Evolutionary conservation across 2,113 vertebrate species (phyloP), one percentile per base, ranked within the genome.

Genomic region (Coregonus clupeaformis): DNA sequence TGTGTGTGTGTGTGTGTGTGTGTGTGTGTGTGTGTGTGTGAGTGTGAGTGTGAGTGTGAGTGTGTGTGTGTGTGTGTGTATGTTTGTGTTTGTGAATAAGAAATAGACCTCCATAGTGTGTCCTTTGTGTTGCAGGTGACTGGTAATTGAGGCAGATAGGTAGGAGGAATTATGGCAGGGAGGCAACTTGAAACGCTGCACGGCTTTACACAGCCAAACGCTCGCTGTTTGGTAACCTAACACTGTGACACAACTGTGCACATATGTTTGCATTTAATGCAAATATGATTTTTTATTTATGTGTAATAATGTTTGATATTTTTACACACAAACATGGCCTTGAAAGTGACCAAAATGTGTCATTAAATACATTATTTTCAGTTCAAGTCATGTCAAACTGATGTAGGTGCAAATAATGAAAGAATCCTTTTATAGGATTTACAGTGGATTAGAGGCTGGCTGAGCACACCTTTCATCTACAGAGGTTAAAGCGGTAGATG

Each of bases 131-230:
- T 63, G 7, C 1, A 77, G 86, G 79, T 88, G 85, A 85, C 88
- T 86, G 84, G 86, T 91, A 90, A 90, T 82, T 84, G 85, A 89
- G 86, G 86, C 75, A 72, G 79, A 27, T 74, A 79, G 86, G 87
- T 82, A 88, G 78, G 77, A 77, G 84, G 82, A 85, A 86, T 77
- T 88, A 80, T 86, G 78, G 86, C 45, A 72, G 83, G 77, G 77
- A 77, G 85, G 77, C 85, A 87, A 86, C 89, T 84, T 86, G 87
- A 90, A 91, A 86, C 78, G 76, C 86, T 79, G 83, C 82, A 84
- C 70, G 78, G 65, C 68, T 81, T 82, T 80, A 63, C 75, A n/a
- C 57, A 84, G 86, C 77, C 81, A 85, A 86, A 84, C 75, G 86
- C 85, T 89, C 77, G 76, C 77, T 86, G 80, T 74, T 79, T 85